Conservation (phyloP, 2,797 vertebrate genomes). For the Morelia viridis region DNA sequence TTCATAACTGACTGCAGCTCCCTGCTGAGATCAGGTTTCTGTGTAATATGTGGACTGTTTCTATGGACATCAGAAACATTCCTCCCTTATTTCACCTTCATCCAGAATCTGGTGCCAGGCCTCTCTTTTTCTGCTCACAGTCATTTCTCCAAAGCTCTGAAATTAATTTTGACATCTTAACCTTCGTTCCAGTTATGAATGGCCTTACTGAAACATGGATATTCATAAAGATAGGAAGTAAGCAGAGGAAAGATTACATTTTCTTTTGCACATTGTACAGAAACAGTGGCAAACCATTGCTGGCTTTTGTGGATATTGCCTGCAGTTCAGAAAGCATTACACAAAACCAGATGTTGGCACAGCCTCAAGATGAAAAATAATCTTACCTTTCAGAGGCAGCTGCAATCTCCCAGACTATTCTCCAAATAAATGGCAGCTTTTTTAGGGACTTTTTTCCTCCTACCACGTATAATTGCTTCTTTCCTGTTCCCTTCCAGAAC, state of each 20-base stretch:
- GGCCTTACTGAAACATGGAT: not conserved
- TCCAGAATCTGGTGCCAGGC: not conserved
- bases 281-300: not conserved
- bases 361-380: conserved; percentile 39
- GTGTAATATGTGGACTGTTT: not conserved
- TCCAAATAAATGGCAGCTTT: conserved; percentile 42
- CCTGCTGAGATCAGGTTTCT: not conserved
- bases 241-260: conserved; percentile 9
- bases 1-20: not conserved
- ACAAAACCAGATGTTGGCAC: not conserved
- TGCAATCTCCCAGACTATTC: not conserved
- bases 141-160: not conserved
- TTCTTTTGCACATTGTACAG: conserved; percentile 8
- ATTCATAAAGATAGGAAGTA: conserved; percentile 5
- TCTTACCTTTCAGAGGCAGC: conserved; percentile 13
- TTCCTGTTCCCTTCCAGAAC: conserved; percentile 12
- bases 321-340: conserved; percentile 30
- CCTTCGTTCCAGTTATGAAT: conserved; percentile 22
- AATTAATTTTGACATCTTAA: conserved; percentile 31
- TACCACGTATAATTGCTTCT: conserved; percentile 40
- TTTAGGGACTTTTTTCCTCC: conserved; percentile 32
- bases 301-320: conserved; percentile 11
- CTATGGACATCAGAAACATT: not conserved
- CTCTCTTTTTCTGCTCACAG: not conserved
- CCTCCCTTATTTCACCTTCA: not conserved